These are phyloP conservation scores for Stenodema calcarata DNA, from an alignment of 2,888 invertebrate genomes.

Conservation along the genomic window DNA sequence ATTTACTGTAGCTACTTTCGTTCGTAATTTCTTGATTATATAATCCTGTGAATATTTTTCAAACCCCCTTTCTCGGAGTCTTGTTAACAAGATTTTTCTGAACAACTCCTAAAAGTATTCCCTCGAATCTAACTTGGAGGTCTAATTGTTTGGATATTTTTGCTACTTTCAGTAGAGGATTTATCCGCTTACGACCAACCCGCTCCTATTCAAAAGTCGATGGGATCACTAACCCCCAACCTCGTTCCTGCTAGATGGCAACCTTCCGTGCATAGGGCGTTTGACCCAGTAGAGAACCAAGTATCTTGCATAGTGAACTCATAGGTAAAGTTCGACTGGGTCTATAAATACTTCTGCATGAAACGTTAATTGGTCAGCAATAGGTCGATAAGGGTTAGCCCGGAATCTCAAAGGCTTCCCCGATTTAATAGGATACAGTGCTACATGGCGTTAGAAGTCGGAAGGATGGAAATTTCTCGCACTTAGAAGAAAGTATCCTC, in stretches of 20 bases:
- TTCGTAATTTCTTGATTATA: no score
- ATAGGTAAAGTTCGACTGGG: not conserved
- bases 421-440: not conserved
- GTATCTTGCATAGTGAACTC: not conserved
- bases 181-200: not conserved
- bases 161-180: not conserved
- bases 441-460: no score
- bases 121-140: no score
- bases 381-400: not conserved
- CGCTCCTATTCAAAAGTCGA: not conserved
- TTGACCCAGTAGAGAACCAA: not conserved
- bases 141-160: no score
- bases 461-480: no score
- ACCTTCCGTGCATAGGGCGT: not conserved
- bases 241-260: not conserved
- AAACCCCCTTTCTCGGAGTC: no score
- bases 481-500: no score
- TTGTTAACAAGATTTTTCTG: no score
- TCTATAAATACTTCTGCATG: not conserved
- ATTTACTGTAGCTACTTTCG: no score
- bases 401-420: not conserved
- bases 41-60: no score
- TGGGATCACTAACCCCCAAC: not conserved
- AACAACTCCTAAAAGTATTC: no score
- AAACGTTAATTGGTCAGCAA: not conserved